Conservation (phyloP, 2,797 vertebrate genomes). For the Hydrocynus forskahlii region DNA sequence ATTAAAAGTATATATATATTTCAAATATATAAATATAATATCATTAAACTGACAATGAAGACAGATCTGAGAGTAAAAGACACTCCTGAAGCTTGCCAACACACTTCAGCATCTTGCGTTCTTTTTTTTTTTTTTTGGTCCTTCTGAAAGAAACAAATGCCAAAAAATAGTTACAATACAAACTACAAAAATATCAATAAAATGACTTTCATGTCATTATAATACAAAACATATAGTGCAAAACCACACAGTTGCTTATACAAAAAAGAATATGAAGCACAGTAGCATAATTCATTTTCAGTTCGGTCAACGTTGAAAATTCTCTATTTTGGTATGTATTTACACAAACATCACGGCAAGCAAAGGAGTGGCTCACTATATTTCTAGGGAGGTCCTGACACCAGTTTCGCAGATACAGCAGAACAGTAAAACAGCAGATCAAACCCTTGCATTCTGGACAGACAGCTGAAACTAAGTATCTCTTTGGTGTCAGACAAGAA, state of each 20-base stretch:
- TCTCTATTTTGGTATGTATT: slow-evolving; percentile 42
- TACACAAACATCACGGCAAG: slow-evolving; percentile 51
- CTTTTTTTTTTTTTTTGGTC: slow-evolving; percentile 81
- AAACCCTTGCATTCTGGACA: slow-evolving; percentile 48
- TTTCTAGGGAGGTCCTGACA: slow-evolving; percentile 48
- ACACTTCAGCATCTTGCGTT: slow-evolving; percentile 68
- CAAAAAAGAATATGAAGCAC: slow-evolving; percentile 54
- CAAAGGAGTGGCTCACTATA: slow-evolving; percentile 28
- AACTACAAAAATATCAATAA: slow-evolving; percentile 70
- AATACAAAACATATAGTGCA: slow-evolving; percentile 76
- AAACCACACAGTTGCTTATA: slow-evolving; percentile 54
- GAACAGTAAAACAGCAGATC: slow-evolving; percentile 34
- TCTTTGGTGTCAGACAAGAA: slow-evolving; percentile 79
- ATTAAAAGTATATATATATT: slow-evolving; percentile 78
- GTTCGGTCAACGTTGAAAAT: slow-evolving; percentile 37
- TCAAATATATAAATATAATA: slow-evolving; percentile 90
- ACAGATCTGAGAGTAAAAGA: slow-evolving; percentile 87
- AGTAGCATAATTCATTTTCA: slow-evolving; percentile 41
- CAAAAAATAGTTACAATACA: slow-evolving; percentile 62
- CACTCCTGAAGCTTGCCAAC: slow-evolving; percentile 78
- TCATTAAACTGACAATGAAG: slow-evolving; percentile 81
- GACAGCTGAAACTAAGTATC: slow-evolving; percentile 71
- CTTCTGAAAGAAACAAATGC: slow-evolving; percentile 71
- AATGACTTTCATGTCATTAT: slow-evolving; percentile 59
- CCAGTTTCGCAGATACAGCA: slow-evolving; percentile 27